Evolutionary conservation across 1,140 invertebrate species (phyloP), one percentile per base, ranked within the genome.

Genomic region (Anoplolepis gracilipes): DNA sequence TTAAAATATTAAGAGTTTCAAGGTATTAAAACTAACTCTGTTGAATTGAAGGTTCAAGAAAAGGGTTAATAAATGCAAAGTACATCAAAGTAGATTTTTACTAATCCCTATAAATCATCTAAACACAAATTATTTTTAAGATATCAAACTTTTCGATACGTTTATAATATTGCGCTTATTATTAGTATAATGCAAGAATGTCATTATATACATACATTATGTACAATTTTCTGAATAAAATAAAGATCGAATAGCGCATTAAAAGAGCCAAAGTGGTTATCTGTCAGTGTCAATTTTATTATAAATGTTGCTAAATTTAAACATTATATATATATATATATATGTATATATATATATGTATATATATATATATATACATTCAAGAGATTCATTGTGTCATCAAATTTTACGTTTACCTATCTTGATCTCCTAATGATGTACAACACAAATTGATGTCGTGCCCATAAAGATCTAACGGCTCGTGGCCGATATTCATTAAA

Each of bases 401-500:
- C 25, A n/a, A 16, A 10, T 76, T 76, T 62, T 0, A 76, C 36
- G n/a, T 61, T 25, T 59, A 13, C 22, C 16, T 59, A 13, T 8
- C 13, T 76, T 59, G 36, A 76, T 76, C 19, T 46, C 13, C 0
- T 62, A 76, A 62, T 62, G 57, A 42, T 16, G 62, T 42, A 22
- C 28, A 46, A 30, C 10, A 62, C 19, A 42, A 77, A 42, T 62
- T 62, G 25, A 5, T 42, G 76, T 65, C 25, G 13, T n/a, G 30
- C 4, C n/a, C 16, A 67, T 55, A 67, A 67, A 79, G 42, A 39
- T 79, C 16, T 67, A 79, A 79, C 11, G 28, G 46, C 10, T 30
- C 11, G 42, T 46, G 79, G 61, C 46, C 53, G 42, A 77, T 59
- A 73, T 64, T 84, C 81, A 70, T 77, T 59, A 65, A 79, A 36